Base-by-base conservation (phyloP, 37 sponge, comb jelly and placozoan species). In the Dysidea cf. avara region DNA sequence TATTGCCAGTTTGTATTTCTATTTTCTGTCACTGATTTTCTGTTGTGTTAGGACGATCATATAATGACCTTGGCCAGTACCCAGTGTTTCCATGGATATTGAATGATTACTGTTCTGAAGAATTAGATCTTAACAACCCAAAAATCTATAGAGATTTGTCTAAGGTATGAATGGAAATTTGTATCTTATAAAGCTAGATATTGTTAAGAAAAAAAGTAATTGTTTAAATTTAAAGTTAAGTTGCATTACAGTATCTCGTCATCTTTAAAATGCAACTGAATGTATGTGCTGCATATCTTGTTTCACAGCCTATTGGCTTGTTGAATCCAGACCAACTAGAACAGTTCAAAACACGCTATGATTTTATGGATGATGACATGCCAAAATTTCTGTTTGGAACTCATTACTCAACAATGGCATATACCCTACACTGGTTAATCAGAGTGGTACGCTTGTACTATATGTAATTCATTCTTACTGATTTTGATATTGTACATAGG, bases 301-400 rank as follows among this genome's bases (percentile, higher is more conserved):
- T 43, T 24, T 53, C 33, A 71, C 65, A 86, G 91, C 91, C 96
- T 3, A 80, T 94, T 34, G 96, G 96, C 38, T 80, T 82, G n/a
- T 73, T 90, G 24, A 87, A 86, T 58, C 74, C 76, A 4, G 43
- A 28, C 24, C 76, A 85, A 39, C 68, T 83, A 34, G 48, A 38
- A 1, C 71, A 83, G 29, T 87, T 80, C 48, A 68, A 80, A 53
- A 88, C 83, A 62, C 69, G 88, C 38, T 90, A 71, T 75, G 87
- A 90, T 71, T 90, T 83, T 66, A 74, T 80, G 66, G 92, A 87
- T 35, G 95, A 90, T 29, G n/a, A 31, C 21, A 64, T 90, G 21
- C 91, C 91, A 24, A 77, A 87, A 0, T 94, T 94, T 59, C 82
- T 69, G 49, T 94, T 90, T 65, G 96, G 96, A 16, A 94, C 96